These are phyloP conservation scores for Budorcas taxicolor DNA, from an alignment of 2,113 vertebrate species.

Conservation along the genomic window DNA sequence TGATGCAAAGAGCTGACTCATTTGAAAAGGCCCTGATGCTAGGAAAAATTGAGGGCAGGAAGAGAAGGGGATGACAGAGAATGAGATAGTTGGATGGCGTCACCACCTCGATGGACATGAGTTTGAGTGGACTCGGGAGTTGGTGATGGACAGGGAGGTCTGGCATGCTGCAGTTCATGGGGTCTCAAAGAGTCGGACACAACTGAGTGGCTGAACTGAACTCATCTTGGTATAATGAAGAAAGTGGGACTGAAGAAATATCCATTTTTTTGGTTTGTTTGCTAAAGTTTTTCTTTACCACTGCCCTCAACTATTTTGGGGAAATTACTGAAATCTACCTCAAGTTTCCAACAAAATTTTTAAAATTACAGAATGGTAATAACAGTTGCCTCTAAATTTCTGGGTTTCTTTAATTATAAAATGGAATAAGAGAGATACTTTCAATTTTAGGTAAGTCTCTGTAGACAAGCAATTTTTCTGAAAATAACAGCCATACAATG, in stretches of 20 bases:
- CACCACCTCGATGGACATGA: neutral
- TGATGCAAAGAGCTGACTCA: neutral
- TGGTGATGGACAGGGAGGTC: neutral
- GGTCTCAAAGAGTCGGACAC: neutral
- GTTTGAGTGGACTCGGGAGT: neutral
- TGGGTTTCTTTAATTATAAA: neutral
- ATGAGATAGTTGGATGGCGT: neutral
- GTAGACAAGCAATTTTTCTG: neutral
- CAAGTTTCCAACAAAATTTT: neutral
- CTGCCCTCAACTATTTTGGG: neutral
- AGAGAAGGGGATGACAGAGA: neutral
- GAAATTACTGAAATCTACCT: neutral
- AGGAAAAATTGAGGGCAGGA: neutral
- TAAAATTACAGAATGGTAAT: neutral
- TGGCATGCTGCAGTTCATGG: neutral
- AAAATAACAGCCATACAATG: neutral
- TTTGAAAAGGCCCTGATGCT: neutral
- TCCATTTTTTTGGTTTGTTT: neutral
- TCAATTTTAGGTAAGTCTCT: neutral
- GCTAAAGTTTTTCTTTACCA: neutral
- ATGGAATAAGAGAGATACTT: neutral
- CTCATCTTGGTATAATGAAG: neutral
- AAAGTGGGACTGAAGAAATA: neutral
- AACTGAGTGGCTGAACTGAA: neutral
- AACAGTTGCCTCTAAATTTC: neutral